These are phyloP conservation scores for Dyspetes luteomarginatus DNA, from an alignment of 2,888 invertebrate species.

Conservation along the genomic window DNA sequence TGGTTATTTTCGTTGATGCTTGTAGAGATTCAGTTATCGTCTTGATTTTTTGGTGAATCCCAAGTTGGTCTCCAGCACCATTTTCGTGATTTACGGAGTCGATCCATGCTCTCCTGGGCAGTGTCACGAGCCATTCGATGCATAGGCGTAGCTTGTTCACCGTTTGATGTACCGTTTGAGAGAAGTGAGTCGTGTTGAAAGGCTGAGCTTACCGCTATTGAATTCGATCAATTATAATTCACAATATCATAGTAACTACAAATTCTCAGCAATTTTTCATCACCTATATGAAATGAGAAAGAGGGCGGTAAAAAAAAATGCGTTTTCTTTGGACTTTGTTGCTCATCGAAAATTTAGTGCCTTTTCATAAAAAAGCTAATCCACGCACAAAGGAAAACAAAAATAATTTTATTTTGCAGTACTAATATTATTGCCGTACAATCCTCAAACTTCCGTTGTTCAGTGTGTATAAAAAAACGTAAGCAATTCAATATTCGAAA, in stretches of 20 bases:
- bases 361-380: no score
- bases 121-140: conserved; percentile 78
- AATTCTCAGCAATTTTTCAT: neutral
- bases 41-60: conserved; percentile 68
- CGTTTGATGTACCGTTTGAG: conserved; percentile 71
- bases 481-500: no score
- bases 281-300: no score
- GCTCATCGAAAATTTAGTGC: no score
- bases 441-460: no score
- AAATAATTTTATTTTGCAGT: no score
- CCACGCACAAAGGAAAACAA: no score
- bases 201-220: conserved; percentile 80
- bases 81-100: conserved; percentile 79
- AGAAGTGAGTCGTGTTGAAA: conserved; percentile 80
- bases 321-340: no score
- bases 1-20: conserved; percentile 6
- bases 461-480: no score
- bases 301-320: no score
- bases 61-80: conserved; percentile 81
- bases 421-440: no score
- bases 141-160: conserved; percentile 74
- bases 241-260: neutral
- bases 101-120: conserved; percentile 81
- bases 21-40: conserved; percentile 31
- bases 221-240: neutral